Evolutionary conservation across 2,888 invertebrate genomes (phyloP).

Genomic region (Malachius bipustulatus): DNA sequence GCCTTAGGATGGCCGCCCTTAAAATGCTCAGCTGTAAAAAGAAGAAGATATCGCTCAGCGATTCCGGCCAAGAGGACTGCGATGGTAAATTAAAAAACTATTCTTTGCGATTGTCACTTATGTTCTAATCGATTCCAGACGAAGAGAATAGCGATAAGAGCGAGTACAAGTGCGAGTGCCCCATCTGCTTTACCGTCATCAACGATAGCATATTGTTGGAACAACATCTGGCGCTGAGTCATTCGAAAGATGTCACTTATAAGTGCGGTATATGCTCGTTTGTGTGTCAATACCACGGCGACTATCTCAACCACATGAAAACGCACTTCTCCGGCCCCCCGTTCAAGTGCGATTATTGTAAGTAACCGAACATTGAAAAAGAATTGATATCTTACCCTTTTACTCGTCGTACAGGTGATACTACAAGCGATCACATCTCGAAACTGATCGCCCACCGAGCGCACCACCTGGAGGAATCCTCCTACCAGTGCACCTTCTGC

Average conservation of each 20-base stretch:
- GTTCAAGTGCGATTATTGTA: constrained; percentile 50
- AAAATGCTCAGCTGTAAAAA: constrained; percentile 35
- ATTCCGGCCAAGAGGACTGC: constrained; percentile 27
- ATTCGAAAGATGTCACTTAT: constrained; percentile 46
- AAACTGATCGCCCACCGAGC: constrained; percentile 47
- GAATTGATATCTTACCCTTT: constrained; percentile 6
- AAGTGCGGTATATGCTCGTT: constrained; percentile 51
- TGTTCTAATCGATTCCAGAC: constrained; percentile 11
- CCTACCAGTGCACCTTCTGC: constrained; percentile 42
- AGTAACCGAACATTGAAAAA: constrained; percentile 20
- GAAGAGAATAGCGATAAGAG: constrained; percentile 30
- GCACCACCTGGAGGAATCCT: constrained; percentile 41
- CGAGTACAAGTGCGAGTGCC: constrained; percentile 38
- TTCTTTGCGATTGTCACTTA: constrained; percentile 14
- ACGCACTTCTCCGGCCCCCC: constrained; percentile 49
- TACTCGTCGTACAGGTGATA: constrained; percentile 30
- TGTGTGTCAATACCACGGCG: constrained; percentile 49
- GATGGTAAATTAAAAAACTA: constrained; percentile 16
- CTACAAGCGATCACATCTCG: constrained; percentile 38
- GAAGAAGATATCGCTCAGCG: constrained; percentile 29
- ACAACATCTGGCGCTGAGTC: constrained; percentile 43
- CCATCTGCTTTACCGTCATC: constrained; percentile 42
- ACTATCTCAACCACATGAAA: constrained; percentile 50
- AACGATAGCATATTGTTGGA: constrained; percentile 41
- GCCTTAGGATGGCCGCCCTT: constrained; percentile 34